These are phyloP conservation scores for Ibidorhyncha struthersii DNA, from an alignment of 2,113 vertebrate genomes.

Conservation along the genomic window DNA sequence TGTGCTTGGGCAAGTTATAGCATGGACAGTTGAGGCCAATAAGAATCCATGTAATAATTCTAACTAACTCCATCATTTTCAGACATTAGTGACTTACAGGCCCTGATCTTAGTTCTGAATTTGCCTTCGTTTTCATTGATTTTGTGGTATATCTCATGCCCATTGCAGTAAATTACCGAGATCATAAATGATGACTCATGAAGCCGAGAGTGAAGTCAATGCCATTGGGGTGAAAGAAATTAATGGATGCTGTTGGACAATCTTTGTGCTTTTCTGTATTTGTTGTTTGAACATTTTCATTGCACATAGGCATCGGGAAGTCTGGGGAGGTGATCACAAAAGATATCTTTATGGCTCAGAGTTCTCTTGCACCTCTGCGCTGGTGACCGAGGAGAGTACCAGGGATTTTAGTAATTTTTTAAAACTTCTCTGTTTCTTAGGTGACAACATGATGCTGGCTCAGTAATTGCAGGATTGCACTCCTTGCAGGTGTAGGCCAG, in stretches of 20 bases:
- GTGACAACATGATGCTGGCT: background rate
- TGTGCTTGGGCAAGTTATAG: background rate
- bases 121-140: constrained; percentile 56
- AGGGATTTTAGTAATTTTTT: background rate
- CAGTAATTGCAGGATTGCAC: background rate
- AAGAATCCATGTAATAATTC: constrained; percentile 37
- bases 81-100: constrained; percentile 31
- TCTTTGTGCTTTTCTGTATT: background rate
- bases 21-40: background rate
- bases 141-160: constrained; percentile 58
- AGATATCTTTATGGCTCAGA: background rate
- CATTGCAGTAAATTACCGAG: constrained; percentile 43
- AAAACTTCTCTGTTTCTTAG: background rate
- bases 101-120: constrained; percentile 50
- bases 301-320: background rate
- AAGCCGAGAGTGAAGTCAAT: background rate
- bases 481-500: background rate
- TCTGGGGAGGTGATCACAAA: background rate
- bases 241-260: background rate
- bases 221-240: constrained; percentile 23
- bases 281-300: background rate
- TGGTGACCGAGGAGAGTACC: rapidly evolving
- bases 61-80: constrained; percentile 23
- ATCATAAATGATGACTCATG: constrained; percentile 64
- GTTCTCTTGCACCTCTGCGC: background rate